phyloP scores from a whole-genome alignment of 2,888 invertebrate species.

The Lasioglossum lativentre region DNA sequence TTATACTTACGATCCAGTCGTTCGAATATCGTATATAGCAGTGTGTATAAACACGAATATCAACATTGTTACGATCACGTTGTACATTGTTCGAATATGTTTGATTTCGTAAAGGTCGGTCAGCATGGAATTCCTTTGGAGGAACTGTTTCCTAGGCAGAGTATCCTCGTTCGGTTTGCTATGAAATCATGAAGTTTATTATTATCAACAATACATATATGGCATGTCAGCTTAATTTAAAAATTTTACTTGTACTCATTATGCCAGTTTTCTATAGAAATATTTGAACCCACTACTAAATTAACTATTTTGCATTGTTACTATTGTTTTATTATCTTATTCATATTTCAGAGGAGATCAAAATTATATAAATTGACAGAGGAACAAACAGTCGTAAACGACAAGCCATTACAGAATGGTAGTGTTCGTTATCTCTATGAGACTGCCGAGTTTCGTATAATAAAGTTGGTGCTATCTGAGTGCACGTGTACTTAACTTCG shows the following conservation, averaged over 20 bases:
- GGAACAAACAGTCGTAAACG: neutral
- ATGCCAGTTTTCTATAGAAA: neutral
- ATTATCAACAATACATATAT: neutral
- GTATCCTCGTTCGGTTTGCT: conserved; percentile 70
- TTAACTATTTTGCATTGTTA: no score
- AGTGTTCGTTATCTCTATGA: neutral
- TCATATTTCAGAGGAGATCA: neutral
- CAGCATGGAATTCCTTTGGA: conserved; percentile 91
- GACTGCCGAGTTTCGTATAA: neutral
- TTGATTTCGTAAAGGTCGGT: conserved; percentile 91
- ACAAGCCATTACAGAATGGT: neutral
- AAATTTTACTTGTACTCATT: neutral
- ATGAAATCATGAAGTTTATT: neutral
- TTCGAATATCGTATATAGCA: conserved; percentile 89
- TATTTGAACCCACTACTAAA: neutral
- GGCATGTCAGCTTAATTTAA: neutral
- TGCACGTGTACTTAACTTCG: neutral
- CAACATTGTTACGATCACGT: conserved; percentile 92
- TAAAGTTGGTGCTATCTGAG: neutral
- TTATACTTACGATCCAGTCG: conserved; percentile 90
- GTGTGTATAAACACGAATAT: conserved; percentile 91
- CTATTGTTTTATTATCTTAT: neutral
- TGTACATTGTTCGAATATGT: conserved; percentile 93
- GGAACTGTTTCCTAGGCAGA: conserved; percentile 89
- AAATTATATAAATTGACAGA: neutral